Base-by-base conservation (phyloP, 2,113 vertebrate genomes). In the Bubalus kerabau region DNA sequence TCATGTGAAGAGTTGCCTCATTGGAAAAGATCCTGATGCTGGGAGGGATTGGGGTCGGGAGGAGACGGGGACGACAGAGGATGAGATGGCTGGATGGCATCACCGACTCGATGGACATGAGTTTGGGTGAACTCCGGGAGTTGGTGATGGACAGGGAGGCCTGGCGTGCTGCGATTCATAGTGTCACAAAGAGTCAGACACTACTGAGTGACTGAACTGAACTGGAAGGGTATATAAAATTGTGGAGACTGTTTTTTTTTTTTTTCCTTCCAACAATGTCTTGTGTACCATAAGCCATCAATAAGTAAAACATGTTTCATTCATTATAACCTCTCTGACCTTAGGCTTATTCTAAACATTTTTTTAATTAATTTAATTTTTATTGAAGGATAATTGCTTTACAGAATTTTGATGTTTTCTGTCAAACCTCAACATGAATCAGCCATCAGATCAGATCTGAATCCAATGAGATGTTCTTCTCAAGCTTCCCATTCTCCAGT, bases 261-360 rank as follows among this genome's bases (percentile, higher is more conserved):
- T 76, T 26, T 76, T 62, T 80, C 67, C 80, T 74, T 26, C 2
- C 57, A 57, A 71, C 4, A 83, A 52, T 67, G 14, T 1, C 19
- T 82, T 84, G 3, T 57, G 56, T 81, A 36, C 93, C 74, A 2
- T 81, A 80, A 84, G 80, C 46, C 12, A 32, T 91, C 30, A 93
- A 56, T 81, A 90, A 92, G 74, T 84, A 87, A 80, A 17, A 48
- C 3, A 19, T 23, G 24, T 84, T 94, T 48, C 46, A 71, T 50
- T 96, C 16, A 43, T 83, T 87, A 17, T 52, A 46, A 57, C 17
- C 13, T 83, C 43, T 82, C 32, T 54, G 52, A 43, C 21, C 30
- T 87, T 76, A 85, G 28, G 1, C 7, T 90, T 46, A 82, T 19
- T 85, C 26, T 96, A 86, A 83, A 59, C 24, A 60, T 36, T 64